These are phyloP conservation scores for Sepiola atlantica DNA, from an alignment of 2,888 invertebrate genomes.

Conservation along the genomic window DNA sequence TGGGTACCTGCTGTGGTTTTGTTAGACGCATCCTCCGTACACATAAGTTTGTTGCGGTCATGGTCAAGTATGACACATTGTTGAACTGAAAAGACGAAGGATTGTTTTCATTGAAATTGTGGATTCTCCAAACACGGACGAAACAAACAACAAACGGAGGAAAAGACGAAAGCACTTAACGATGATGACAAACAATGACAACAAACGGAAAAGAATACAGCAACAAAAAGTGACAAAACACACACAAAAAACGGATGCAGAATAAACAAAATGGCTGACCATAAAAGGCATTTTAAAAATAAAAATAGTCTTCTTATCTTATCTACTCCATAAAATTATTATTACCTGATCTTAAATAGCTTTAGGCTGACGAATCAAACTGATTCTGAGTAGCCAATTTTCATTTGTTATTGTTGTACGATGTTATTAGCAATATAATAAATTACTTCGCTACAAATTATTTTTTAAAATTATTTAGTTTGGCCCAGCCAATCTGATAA, in stretches of 20 bases:
- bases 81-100: constrained; percentile 56
- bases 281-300: neutral
- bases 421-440: too few relatives aligned
- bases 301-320: too few relatives aligned
- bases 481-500: too few relatives aligned
- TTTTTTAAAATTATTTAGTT: too few relatives aligned
- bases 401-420: too few relatives aligned
- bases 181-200: neutral
- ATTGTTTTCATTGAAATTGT: neutral
- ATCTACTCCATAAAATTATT: too few relatives aligned
- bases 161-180: neutral
- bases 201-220: neutral
- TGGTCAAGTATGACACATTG: constrained; percentile 66
- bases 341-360: too few relatives aligned
- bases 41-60: constrained; percentile 66
- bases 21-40: constrained; percentile 60
- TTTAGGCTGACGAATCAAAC: too few relatives aligned
- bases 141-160: neutral
- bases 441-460: too few relatives aligned
- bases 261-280: too few relatives aligned
- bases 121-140: neutral
- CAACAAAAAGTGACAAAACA: neutral
- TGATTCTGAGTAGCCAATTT: too few relatives aligned
- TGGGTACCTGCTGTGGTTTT: constrained; percentile 60
- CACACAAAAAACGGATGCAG: too few relatives aligned